Evolutionary conservation across 2,797 vertebrate species (phyloP).

Genomic region (Acridotheres tristis): DNA sequence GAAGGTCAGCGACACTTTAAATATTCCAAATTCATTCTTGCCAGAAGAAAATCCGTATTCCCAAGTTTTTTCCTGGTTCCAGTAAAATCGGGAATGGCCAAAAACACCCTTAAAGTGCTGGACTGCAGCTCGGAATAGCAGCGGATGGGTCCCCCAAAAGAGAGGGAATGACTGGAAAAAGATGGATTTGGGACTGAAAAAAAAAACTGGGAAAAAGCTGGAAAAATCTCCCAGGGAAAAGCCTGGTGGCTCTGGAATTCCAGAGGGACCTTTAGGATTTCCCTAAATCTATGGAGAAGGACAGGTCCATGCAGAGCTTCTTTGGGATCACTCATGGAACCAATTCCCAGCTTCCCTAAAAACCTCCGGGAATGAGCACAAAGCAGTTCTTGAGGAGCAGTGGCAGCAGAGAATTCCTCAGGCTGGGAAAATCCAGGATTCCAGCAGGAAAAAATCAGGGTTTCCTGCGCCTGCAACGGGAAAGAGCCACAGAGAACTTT

Average conservation of each 20-base stretch:
- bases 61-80: neutral
- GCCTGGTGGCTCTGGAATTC: neutral
- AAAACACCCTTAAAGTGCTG: conserved; percentile 76
- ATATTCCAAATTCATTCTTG: neutral
- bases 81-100: conserved; percentile 17
- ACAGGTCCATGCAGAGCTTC: neutral
- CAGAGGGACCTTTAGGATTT: neutral
- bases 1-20: neutral
- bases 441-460: conserved; percentile 72
- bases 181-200: neutral
- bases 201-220: neutral
- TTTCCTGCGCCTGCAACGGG: conserved; percentile 86
- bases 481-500: neutral
- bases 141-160: conserved; percentile 40
- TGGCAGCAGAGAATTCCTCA: neutral
- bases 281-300: neutral
- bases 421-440: neutral
- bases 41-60: neutral
- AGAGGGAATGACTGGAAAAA: neutral
- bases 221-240: conserved; percentile 22
- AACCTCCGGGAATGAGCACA: neutral
- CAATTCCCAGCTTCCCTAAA: neutral
- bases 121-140: conserved; percentile 69
- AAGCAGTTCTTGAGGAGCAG: neutral
- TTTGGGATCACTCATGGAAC: neutral